A percentile compares a stretch with the other conserved stretches of the same genome.
These are phyloP conservation scores for Chloromyia formosa DNA, from an alignment of 2,888 invertebrate species.

Conservation along the genomic window DNA sequence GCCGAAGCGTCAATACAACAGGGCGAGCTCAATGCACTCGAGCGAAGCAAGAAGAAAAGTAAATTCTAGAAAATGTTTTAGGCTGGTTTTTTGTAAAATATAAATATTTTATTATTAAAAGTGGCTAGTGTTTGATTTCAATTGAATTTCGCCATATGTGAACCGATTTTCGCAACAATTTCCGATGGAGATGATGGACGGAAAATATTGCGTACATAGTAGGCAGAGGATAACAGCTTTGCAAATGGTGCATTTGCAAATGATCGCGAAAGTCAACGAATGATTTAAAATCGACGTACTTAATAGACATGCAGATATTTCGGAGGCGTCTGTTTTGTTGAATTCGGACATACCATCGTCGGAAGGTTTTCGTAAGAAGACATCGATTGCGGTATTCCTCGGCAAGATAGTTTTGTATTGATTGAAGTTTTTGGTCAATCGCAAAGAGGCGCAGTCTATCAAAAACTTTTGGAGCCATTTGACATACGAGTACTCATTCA, in stretches of 20 bases:
- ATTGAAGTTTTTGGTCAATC: not conserved
- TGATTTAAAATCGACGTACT: not conserved
- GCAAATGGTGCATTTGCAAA: not conserved
- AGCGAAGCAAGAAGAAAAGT: slow-evolving; percentile 59
- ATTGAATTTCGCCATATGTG: slow-evolving; percentile 19
- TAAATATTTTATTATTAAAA: slow-evolving; percentile 5
- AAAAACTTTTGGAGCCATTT: no score
- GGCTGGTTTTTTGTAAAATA: slow-evolving; percentile 50
- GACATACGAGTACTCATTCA: no score
- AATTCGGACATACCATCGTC: not conserved
- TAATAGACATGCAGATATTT: slow-evolving; percentile 3
- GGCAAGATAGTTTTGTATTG: not conserved
- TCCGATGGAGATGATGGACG: slow-evolving; percentile 4
- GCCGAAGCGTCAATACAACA: slow-evolving; percentile 84
- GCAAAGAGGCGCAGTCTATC: not conserved
- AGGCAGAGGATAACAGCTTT: not conserved
- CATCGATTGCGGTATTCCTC: not conserved
- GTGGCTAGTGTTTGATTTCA: not conserved
- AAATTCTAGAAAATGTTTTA: slow-evolving; percentile 51
- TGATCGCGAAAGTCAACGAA: not conserved
- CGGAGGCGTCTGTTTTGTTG: not conserved
- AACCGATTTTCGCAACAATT: slow-evolving; percentile 17
- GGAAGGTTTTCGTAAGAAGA: not conserved
- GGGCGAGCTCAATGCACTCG: slow-evolving; percentile 80
- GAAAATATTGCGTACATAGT: slow-evolving; percentile 6